Conservation (phyloP, 2,797 vertebrate species). For the Myotis daubentonii region DNA sequence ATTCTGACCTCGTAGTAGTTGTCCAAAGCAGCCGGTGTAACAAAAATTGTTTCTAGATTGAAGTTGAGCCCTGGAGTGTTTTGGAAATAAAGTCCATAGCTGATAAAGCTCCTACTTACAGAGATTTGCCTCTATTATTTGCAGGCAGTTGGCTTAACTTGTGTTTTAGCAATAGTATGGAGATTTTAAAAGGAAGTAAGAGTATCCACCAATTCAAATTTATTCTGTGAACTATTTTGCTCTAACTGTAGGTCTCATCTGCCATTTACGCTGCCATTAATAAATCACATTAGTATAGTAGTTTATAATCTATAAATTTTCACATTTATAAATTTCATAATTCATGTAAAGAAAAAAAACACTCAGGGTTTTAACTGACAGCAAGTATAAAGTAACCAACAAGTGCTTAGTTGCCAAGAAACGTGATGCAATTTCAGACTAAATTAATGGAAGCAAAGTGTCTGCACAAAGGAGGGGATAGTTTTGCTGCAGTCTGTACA, state of each 20-base stretch:
- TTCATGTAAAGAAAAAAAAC: background rate
- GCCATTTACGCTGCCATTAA: background rate
- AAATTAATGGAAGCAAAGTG: conserved; percentile 5
- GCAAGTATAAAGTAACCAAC: background rate
- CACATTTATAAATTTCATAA: conserved; percentile 41
- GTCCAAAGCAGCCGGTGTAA: background rate
- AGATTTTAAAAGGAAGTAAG: conserved; percentile 7
- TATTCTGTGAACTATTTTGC: conserved; percentile 12
- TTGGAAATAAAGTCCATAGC: background rate
- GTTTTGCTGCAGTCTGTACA: background rate
- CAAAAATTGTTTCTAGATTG: conserved; percentile 1
- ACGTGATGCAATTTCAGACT: conserved; percentile 14
- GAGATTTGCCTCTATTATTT: conserved; percentile 14
- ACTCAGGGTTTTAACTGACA: background rate
- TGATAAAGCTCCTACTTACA: background rate
- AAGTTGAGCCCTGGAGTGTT: background rate
- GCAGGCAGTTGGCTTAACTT: background rate
- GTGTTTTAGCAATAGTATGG: background rate
- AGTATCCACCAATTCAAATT: background rate
- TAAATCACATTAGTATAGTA: background rate
- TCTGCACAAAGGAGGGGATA: conserved; percentile 14
- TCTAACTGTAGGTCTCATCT: conserved; percentile 21
- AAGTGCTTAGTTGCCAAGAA: conserved; percentile 31
- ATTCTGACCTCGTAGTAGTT: background rate
- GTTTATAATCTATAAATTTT: conserved; percentile 34